A percentile compares a stretch with the other conserved stretches of the same genome.
These are phyloP conservation scores for Pyrgilauda ruficollis DNA, from an alignment of 2,113 vertebrate species.

Conservation along the genomic window DNA sequence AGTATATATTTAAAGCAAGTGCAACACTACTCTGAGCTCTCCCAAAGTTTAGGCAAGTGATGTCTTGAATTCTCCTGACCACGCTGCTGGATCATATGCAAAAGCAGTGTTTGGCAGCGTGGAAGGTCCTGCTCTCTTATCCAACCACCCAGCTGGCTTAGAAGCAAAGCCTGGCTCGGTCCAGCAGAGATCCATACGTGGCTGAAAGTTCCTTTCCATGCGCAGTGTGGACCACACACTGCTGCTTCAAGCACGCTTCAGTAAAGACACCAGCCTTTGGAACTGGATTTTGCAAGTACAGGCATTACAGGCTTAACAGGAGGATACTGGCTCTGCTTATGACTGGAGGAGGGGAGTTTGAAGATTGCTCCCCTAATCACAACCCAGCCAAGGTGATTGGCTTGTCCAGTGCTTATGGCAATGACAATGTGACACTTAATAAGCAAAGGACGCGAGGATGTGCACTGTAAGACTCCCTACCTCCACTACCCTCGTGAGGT, in stretches of 20 bases:
- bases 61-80: neutral
- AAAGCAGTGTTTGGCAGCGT: neutral
- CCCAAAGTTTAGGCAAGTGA: neutral
- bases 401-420: neutral
- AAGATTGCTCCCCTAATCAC: neutral
- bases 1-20: neutral
- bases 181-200: neutral
- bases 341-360: neutral
- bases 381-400: neutral
- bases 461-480: neutral
- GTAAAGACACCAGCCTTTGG: neutral
- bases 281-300: neutral
- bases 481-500: neutral
- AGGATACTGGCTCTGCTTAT: neutral
- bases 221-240: neutral
- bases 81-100: rapidly evolving
- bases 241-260: neutral
- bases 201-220: neutral
- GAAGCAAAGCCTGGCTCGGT: neutral
- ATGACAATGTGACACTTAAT: rapidly evolving
- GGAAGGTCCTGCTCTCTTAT: neutral
- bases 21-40: neutral
- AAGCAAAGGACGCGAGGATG: rapidly evolving
- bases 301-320: neutral
- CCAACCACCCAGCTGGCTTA: too few relatives aligned